Conservation (phyloP, 2,888 invertebrate genomes). For the Melanophora roralis region DNA sequence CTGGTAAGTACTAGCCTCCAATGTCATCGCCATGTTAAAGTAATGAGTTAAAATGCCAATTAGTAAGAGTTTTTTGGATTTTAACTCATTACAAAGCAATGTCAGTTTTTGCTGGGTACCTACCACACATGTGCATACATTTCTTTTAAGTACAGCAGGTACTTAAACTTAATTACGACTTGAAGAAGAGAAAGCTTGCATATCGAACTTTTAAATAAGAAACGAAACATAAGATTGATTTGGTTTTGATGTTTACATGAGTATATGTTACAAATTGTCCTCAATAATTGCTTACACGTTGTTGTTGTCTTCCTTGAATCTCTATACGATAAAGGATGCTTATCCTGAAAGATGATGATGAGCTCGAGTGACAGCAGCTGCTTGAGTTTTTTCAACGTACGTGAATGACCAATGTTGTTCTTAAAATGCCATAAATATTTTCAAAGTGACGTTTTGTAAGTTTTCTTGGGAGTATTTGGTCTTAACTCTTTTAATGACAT, state of each 20-base stretch:
- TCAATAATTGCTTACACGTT: slow-evolving; percentile 8
- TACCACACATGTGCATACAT: too few species aligned
- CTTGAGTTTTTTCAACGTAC: slow-evolving; percentile 40
- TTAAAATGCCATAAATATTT: background rate
- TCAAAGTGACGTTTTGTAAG: slow-evolving; percentile 22
- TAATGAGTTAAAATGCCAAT: too few species aligned
- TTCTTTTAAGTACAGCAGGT: too few species aligned
- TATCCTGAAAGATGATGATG: slow-evolving; percentile 26
- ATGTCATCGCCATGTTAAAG: too few species aligned
- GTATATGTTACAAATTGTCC: background rate
- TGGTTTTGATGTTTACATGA: background rate
- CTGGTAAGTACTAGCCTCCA: too few species aligned
- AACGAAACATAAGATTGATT: slow-evolving; percentile 34
- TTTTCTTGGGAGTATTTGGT: slow-evolving; percentile 20
- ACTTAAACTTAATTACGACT: too few species aligned
- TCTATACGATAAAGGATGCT: background rate
- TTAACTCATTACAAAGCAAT: too few species aligned
- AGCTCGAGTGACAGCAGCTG: slow-evolving; percentile 38
- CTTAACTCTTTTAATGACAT: slow-evolving; percentile 26
- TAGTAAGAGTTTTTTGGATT: too few species aligned
- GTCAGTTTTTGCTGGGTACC: too few species aligned
- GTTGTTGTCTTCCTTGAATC: background rate
- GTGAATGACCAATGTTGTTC: slow-evolving; percentile 35
- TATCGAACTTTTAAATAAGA: too few species aligned
- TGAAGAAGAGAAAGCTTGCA: too few species aligned